Evolutionary conservation across 2,797 vertebrate species (phyloP).

Genomic region (Octomys mimax): DNA sequence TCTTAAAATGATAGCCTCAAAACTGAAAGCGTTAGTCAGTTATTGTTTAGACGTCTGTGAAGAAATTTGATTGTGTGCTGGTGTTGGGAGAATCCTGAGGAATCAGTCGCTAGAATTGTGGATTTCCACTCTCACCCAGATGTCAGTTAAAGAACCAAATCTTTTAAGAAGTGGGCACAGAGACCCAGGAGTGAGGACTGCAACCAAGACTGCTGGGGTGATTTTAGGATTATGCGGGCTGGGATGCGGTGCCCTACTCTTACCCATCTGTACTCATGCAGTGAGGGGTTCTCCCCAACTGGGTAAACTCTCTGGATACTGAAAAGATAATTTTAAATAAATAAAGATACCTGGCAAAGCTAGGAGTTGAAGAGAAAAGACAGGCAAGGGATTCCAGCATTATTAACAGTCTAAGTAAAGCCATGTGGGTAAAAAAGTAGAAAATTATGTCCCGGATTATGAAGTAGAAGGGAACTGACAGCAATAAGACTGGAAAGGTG

Average conservation of each 20-base stretch:
- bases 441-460: neutral
- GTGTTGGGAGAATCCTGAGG: neutral
- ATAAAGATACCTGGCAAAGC: neutral
- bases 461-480: neutral
- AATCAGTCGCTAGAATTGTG: neutral
- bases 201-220: accelerated
- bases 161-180: neutral
- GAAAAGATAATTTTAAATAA: neutral
- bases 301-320: neutral
- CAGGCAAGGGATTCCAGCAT: neutral
- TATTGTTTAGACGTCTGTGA: constrained; percentile 1
- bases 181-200: neutral
- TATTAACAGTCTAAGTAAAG: neutral
- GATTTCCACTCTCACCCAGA: neutral
- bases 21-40: neutral
- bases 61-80: neutral
- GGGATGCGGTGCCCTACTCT: neutral
- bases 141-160: neutral
- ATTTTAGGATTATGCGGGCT: neutral
- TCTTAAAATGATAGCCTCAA: constrained; percentile 29
- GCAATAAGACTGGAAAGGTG: neutral
- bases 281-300: neutral
- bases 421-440: neutral
- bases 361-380: neutral
- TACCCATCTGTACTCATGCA: neutral